These are phyloP conservation scores for Crotalus tigris DNA, from an alignment of 2,113 vertebrate species.

Conservation along the genomic window DNA sequence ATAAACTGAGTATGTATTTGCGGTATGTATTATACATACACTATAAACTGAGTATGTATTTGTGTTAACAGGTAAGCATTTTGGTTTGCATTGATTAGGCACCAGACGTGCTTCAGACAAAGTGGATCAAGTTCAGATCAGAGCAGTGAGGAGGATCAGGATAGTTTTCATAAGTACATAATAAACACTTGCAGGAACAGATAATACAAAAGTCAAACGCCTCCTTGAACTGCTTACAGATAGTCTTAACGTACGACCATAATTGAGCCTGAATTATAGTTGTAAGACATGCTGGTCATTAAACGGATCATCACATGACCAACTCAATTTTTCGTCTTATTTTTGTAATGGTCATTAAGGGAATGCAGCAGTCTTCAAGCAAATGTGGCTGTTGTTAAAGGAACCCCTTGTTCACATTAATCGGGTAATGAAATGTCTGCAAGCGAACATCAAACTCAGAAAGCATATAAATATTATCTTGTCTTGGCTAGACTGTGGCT, in stretches of 20 bases:
- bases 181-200: background rate
- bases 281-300: too few species aligned
- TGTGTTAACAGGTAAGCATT: background rate
- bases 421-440: background rate
- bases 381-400: too few species aligned
- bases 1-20: background rate
- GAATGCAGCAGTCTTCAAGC: too few species aligned
- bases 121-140: background rate
- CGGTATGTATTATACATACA: too few species aligned
- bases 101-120: background rate
- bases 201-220: background rate
- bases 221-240: background rate
- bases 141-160: background rate
- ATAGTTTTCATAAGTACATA: background rate
- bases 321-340: too few species aligned
- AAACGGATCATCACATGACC: too few species aligned
- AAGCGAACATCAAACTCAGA: background rate
- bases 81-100: background rate
- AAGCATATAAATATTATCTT: background rate
- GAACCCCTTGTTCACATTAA: too few species aligned
- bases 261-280: too few species aligned
- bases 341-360: too few species aligned
- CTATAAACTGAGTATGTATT: background rate
- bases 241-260: too few species aligned
- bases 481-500: background rate